Evolutionary conservation across 2,113 vertebrate species (phyloP).

Genomic region (Perognathus longimembris): DNA sequence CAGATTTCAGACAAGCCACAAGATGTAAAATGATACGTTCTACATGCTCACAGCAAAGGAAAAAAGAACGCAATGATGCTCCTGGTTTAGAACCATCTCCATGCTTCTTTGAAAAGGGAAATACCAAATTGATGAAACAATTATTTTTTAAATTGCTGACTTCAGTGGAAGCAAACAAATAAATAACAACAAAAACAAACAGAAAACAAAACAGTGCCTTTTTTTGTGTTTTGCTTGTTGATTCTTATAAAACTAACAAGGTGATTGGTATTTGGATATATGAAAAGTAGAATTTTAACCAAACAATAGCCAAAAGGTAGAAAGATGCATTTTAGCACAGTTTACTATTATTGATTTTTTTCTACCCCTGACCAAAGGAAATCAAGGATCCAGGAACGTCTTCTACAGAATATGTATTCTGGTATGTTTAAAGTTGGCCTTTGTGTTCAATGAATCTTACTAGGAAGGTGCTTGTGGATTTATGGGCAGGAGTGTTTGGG

Average conservation of each 20-base stretch:
- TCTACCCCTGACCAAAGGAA: background rate
- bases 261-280: background rate
- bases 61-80: background rate
- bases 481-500: background rate
- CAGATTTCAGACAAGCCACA: background rate
- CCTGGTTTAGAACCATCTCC: background rate
- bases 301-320: background rate
- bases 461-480: background rate
- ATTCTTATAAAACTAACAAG: slow-evolving; percentile 1
- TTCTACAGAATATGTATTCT: background rate
- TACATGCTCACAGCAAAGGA: background rate
- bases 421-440: background rate
- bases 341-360: background rate
- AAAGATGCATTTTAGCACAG: background rate
- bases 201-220: background rate
- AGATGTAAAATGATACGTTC: background rate
- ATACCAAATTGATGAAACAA: background rate
- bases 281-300: background rate
- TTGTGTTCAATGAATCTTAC: background rate
- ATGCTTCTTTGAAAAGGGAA: background rate
- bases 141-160: background rate
- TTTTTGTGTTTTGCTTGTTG: background rate
- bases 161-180: background rate
- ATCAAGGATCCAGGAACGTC: background rate
- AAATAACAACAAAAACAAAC: too few relatives aligned